Conservation (phyloP, 2,113 vertebrate species). For the Sterrhoptilus dennistouni region DNA sequence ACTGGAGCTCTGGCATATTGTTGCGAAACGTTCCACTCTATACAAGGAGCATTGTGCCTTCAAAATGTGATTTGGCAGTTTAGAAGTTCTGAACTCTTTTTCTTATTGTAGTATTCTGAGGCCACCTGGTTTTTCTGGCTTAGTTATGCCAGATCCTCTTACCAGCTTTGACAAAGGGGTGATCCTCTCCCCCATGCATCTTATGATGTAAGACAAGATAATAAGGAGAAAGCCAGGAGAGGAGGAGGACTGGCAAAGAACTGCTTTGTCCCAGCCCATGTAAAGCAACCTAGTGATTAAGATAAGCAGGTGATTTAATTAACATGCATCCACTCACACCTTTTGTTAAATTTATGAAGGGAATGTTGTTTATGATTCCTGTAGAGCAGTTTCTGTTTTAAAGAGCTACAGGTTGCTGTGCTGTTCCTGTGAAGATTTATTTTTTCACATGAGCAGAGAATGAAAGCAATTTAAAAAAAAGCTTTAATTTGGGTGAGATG, state of each 20-base stretch:
- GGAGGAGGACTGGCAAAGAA: background rate
- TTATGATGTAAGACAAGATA: background rate
- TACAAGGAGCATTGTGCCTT: background rate
- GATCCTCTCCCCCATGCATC: background rate
- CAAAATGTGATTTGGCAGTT: background rate
- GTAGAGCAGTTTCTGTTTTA: background rate
- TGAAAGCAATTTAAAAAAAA: background rate
- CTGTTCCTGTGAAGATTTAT: background rate
- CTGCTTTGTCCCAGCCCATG: background rate
- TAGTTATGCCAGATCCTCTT: background rate
- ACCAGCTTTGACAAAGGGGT: background rate
- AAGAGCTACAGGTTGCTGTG: background rate
- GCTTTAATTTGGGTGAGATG: background rate
- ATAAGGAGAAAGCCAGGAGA: background rate
- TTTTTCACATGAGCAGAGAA: background rate
- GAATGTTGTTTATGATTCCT: accelerated
- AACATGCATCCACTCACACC: background rate
- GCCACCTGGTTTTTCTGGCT: background rate
- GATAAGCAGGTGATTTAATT: background rate
- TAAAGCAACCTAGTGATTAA: background rate
- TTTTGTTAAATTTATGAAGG: background rate
- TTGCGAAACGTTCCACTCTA: background rate
- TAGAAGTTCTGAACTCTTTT: background rate
- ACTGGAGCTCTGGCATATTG: background rate
- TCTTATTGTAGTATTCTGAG: background rate